Percentiles rank a stretch among this genome's conserved stretches.
These are phyloP conservation scores for Idaea aversata DNA, from an alignment of 2,888 invertebrate species.

Conservation along the genomic window DNA sequence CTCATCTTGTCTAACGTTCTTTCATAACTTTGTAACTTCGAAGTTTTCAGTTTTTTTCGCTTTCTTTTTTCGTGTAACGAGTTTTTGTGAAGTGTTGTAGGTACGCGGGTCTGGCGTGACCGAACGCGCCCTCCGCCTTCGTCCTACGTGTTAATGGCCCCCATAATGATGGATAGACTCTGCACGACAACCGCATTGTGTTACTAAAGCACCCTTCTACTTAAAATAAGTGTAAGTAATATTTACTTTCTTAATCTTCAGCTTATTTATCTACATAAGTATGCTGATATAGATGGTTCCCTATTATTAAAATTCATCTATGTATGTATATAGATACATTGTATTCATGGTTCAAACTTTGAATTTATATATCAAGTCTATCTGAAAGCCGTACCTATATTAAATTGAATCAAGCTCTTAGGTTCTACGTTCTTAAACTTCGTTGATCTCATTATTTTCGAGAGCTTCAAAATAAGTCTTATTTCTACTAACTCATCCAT, in stretches of 20 bases:
- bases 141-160: constrained; percentile 59
- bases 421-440: too few species aligned
- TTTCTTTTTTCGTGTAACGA: constrained; percentile 25
- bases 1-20: constrained; percentile 11
- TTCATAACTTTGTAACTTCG: constrained; percentile 18
- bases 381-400: too few species aligned
- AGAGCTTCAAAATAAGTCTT: too few species aligned
- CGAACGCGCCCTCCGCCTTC: constrained; percentile 59
- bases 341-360: too few species aligned
- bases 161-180: constrained; percentile 67
- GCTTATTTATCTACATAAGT: too few species aligned
- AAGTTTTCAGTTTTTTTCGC: constrained; percentile 15
- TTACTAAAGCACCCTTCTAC: constrained; percentile 38
- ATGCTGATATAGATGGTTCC: too few species aligned
- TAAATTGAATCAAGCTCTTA: too few species aligned
- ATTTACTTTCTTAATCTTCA: neutral
- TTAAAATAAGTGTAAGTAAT: neutral
- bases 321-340: too few species aligned
- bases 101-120: constrained; percentile 51
- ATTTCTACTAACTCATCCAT: too few species aligned
- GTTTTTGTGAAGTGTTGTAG: constrained; percentile 22
- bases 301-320: too few species aligned
- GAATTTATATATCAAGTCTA: too few species aligned
- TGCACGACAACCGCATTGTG: constrained; percentile 42
- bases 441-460: too few species aligned